These are phyloP conservation scores for Dinoponera quadriceps DNA, from an alignment of 1,140 invertebrate genomes.

Conservation along the genomic window DNA sequence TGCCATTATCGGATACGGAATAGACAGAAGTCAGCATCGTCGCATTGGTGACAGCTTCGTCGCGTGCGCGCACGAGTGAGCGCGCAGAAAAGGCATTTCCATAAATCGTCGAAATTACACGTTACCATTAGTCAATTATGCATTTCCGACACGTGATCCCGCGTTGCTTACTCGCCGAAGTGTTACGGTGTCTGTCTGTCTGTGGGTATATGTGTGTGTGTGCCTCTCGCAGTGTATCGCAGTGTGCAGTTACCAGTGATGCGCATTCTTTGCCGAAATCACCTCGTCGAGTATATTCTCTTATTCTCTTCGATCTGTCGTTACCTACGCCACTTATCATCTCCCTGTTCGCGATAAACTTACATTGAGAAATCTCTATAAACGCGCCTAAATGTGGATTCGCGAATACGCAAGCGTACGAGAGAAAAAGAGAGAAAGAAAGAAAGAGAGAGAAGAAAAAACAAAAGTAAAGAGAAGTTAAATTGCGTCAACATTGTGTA, in stretches of 20 bases:
- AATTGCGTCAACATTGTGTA: neutral
- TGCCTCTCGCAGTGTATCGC: neutral
- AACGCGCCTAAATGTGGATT: too few relatives aligned
- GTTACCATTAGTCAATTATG: constrained; percentile 23
- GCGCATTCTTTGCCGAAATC: constrained; percentile 12
- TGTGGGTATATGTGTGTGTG: too few relatives aligned
- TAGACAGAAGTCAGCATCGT: neutral
- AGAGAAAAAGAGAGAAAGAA: too few relatives aligned
- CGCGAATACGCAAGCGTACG: too few relatives aligned
- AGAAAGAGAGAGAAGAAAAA: too few relatives aligned
- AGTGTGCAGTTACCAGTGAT: constrained; percentile 9
- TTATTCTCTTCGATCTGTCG: too few relatives aligned
- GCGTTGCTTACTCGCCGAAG: constrained; percentile 5
- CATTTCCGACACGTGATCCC: constrained; percentile 36
- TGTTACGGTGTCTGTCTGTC: constrained; percentile 32
- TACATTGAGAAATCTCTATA: too few relatives aligned
- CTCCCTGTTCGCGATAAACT: too few relatives aligned
- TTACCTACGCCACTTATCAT: too few relatives aligned
- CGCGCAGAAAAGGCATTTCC: constrained; percentile 11
- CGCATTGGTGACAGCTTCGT: neutral
- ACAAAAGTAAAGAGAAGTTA: too few relatives aligned
- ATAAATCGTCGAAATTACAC: constrained; percentile 32
- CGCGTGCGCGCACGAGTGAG: neutral
- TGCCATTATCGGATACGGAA: constrained; percentile 16
- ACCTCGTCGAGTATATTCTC: too few relatives aligned